These are phyloP conservation scores for Nephotettix cincticeps DNA, from an alignment of 1,140 invertebrate genomes.

Conservation along the genomic window DNA sequence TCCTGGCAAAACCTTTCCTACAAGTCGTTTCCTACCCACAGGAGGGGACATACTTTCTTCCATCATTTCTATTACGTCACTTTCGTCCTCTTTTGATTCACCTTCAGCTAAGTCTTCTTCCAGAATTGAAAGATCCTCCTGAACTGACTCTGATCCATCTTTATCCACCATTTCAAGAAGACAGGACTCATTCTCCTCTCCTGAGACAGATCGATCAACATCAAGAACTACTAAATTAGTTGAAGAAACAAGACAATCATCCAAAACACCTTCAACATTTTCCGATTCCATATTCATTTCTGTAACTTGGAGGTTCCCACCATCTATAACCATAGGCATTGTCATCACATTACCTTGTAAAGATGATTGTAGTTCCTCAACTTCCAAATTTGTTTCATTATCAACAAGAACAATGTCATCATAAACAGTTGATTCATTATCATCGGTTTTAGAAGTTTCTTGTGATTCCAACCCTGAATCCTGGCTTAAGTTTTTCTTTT, in stretches of 20 bases:
- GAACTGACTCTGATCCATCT: conserved; percentile 46
- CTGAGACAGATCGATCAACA: conserved; percentile 43
- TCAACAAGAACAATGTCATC: conserved; percentile 42
- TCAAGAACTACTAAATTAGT: conserved; percentile 37
- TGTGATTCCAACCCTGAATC: conserved; percentile 12
- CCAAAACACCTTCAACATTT: conserved; percentile 33
- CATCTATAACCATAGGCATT: conserved; percentile 37
- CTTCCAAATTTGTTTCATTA: conserved; percentile 38
- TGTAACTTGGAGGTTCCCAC: conserved; percentile 31
- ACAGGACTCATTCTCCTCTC: conserved; percentile 42
- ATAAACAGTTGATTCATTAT: conserved; percentile 41
- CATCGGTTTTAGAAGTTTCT: conserved; percentile 28
- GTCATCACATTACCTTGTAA: conserved; percentile 40
- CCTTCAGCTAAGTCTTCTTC: conserved; percentile 35
- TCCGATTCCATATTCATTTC: conserved; percentile 27
- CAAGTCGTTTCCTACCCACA: conserved; percentile 35
- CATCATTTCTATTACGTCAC: conserved; percentile 37
- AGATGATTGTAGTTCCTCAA: conserved; percentile 39
- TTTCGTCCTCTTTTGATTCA: conserved; percentile 35
- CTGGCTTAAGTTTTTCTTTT: conserved; percentile 19
- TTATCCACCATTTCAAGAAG: conserved; percentile 48
- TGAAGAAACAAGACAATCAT: conserved; percentile 39
- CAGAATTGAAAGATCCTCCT: conserved; percentile 44
- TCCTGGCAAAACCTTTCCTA: conserved; percentile 40
- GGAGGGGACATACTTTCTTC: conserved; percentile 38